Base-by-base conservation (phyloP, 2,888 invertebrate genomes). In the Agrypnus murinus region DNA sequence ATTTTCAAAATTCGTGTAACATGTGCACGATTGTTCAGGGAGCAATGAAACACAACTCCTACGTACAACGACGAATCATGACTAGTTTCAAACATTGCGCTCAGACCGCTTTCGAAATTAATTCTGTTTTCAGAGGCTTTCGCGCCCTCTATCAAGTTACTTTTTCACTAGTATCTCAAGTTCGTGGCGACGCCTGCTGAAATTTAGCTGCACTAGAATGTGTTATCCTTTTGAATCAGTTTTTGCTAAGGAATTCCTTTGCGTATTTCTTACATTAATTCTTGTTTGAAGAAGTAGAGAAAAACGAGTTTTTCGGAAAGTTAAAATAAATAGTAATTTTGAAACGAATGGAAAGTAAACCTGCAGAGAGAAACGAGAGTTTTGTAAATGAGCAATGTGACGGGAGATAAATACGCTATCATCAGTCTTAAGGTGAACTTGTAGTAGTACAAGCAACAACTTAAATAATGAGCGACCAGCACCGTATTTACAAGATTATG, bases 41-140 rank as follows among this genome's bases (percentile, higher is more conserved):
- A 48, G 57, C 63, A 38, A 38, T 36, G n/a, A 46, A 64, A 46
- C 69, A 40, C 69, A 64, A 69, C 69, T 46, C 63, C 63, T 53
- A 19, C 38, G 25, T 50, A 25, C 38, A 48, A 57, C 63, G 69
- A 58, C 64, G 38, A 58, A 69, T 46, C 34, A 57, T 69, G 63
- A 69, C 69, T 69, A 45, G 17, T 63, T 53, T 53, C 12, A 46
- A 7, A 19, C 12, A 34, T 57, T 36, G 57, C 12, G 57, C 57
- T 57, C 17, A 19, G 17, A 32, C 43, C 31, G 31, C 50, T 58
- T 59, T 48, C 36, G 25, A 48, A 58, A 9, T 25, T 38, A 46
- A 15, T 46, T 45, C 12, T 9, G 14, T 58, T 53, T 31, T 64
- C 15, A 12, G 32, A 19, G 34, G 40, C 32, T 10, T 19, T 57